Evolutionary conservation across 2,797 vertebrate species (phyloP).

Genomic region (Acipenser ruthenus): DNA sequence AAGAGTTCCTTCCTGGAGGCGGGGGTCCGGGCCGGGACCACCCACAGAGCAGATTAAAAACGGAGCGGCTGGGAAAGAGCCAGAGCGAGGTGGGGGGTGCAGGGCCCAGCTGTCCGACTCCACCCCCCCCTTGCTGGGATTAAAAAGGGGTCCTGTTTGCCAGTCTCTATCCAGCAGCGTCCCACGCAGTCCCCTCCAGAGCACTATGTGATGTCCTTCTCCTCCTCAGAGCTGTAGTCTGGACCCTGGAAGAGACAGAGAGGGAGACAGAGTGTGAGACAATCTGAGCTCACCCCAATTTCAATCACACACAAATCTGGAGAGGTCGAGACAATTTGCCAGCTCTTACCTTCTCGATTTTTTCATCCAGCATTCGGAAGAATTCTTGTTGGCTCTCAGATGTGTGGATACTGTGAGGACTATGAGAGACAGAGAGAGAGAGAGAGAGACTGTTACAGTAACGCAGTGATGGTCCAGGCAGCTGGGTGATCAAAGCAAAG

Average conservation of each 20-base stretch:
- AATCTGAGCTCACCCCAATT: too few relatives aligned
- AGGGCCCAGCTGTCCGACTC: too few relatives aligned
- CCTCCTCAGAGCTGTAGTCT: conserved; percentile 95
- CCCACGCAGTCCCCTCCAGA: conserved; percentile 32
- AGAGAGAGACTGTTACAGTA: too few relatives aligned
- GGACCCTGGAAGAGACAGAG: conserved; percentile 58
- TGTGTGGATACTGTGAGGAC: conserved; percentile 67
- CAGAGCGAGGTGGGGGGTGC: too few relatives aligned
- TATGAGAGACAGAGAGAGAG: conserved; percentile 7
- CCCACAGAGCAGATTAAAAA: too few relatives aligned
- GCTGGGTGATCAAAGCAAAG: too few relatives aligned
- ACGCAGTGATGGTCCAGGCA: too few relatives aligned
- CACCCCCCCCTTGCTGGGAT: too few relatives aligned
- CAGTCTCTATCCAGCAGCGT: conserved; percentile 62
- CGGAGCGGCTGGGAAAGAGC: too few relatives aligned
- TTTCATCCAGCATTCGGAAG: conserved; percentile 74
- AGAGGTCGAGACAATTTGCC: neutral
- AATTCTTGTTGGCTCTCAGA: conserved; percentile 75
- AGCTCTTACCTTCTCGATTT: conserved; percentile 67
- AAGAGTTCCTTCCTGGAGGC: too few relatives aligned
- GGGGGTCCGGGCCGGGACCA: too few relatives aligned
- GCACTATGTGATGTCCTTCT: conserved; percentile 65
- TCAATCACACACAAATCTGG: too few relatives aligned
- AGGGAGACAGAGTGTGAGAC: neutral
- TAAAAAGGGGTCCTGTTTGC: conserved; percentile 32